A percentile compares a stretch with the other conserved stretches of the same genome.
Evolutionary conservation across 2,888 invertebrate genomes (phyloP).

Genomic region (Dicyrtomina minuta): DNA sequence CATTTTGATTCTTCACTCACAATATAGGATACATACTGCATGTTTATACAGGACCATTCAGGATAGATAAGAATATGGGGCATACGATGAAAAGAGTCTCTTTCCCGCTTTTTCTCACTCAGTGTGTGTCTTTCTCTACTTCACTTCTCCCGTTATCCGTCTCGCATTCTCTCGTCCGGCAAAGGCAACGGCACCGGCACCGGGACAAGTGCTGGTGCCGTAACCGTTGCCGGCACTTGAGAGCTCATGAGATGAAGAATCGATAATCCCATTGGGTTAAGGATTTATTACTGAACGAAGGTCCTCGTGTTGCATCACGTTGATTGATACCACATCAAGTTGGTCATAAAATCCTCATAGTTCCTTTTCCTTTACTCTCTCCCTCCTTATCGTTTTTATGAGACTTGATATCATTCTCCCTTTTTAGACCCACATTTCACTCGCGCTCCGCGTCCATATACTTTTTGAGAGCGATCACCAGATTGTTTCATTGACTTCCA

Average conservation of each 20-base stretch:
- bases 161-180: slow-evolving; percentile 8
- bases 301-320: slow-evolving; percentile 33
- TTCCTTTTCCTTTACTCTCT: slow-evolving; percentile 10
- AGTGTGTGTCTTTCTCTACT: no score
- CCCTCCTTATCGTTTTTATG: slow-evolving; percentile 30
- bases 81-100: slow-evolving; percentile 24
- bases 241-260: slow-evolving; percentile 33
- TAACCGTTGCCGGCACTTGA: slow-evolving; percentile 30
- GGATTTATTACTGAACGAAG: slow-evolving; percentile 33
- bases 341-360: slow-evolving; percentile 34
- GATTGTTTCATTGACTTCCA: not conserved
- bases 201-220: no score
- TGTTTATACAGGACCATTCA: no score
- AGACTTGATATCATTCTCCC: slow-evolving; percentile 29
- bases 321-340: slow-evolving; percentile 33
- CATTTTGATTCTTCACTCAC: no score
- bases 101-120: not conserved
- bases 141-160: not conserved
- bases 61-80: not conserved
- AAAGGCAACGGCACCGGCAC: no score
- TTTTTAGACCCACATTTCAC: slow-evolving; percentile 18
- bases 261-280: slow-evolving; percentile 38
- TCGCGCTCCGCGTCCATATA: not conserved
- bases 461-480: not conserved
- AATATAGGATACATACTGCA: no score